phyloP scores from a whole-genome alignment of 2,113 vertebrate species.

The Choloepus hoffmanni region DNA sequence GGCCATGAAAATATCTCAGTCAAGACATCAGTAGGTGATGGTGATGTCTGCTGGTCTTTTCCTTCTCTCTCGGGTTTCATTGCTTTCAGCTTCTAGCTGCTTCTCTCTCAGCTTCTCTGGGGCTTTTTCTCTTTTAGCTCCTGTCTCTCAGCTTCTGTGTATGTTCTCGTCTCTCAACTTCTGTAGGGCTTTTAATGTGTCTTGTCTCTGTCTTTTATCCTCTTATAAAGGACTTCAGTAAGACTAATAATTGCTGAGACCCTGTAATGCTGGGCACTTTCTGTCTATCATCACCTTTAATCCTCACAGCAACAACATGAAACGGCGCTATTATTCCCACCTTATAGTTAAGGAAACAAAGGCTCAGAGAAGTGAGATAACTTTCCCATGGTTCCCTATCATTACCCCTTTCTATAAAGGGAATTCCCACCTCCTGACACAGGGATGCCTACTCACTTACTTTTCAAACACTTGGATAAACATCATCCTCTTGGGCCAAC shows the following conservation, averaged over 20 bases:
- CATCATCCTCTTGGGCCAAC: not conserved
- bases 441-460: not conserved
- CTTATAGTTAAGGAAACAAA: not conserved
- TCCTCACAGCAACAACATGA: not conserved
- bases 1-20: too few species aligned
- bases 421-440: not conserved
- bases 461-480: not conserved
- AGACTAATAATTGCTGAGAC: not conserved
- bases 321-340: not conserved
- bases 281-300: not conserved
- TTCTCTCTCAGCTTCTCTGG: too few species aligned
- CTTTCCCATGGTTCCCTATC: not conserved
- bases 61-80: too few species aligned
- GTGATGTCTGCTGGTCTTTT: too few species aligned
- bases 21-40: too few species aligned
- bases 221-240: too few species aligned
- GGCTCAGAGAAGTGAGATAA: not conserved
- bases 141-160: too few species aligned
- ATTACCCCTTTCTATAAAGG: not conserved
- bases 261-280: not conserved
- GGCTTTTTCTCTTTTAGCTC: too few species aligned
- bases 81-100: too few species aligned
- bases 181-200: too few species aligned
- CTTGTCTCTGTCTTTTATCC: too few species aligned
- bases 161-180: too few species aligned